Evolutionary conservation across 2,888 invertebrate species (phyloP), one percentile per base, ranked within the genome.

Genomic region (Drosophila tripunctata): DNA sequence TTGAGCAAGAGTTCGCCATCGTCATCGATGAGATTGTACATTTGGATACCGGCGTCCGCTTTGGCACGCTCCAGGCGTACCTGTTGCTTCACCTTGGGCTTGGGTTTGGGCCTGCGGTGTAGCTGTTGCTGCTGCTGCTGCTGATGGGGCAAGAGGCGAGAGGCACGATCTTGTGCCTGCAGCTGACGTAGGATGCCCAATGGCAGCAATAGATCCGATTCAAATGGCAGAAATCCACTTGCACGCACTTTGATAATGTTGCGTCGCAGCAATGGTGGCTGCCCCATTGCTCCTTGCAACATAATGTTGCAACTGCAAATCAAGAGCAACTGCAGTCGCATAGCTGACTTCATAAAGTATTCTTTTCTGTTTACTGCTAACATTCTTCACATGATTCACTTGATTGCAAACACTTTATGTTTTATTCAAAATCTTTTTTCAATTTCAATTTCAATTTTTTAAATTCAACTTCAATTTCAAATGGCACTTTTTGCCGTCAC

Each of bases 1-100:
- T 87, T 82, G 15, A 84, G 70, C 60, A 84, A 30, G 22, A 84
- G 51, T 8, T 84, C 86, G 14, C 83, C 83, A 54, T 84, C 83
- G 14, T 82, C 85, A 45, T 84, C 83, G 55, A 85, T 85, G 3
- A 84, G 75, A 67, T 87, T 84, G 50, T 76, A 84, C 30, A 73
- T 48, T 43, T 79, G 79, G 1, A 66, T 70, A 19, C 70, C 73
- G 0, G 62, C 57, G 43, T 58, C 55, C 8, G 55, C 31, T 17
- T 62, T 30, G 0, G 72, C 64, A 5, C 79, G 68, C 50, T 83
- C 83, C 63, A 87, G 60, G 4, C 87, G 74, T 55, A 83, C 54
- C 35, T 85, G 82, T 14, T 69, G 82, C 52, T 66, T 70, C 14
- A 33, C 21, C 5, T 51, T 56, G 3, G 63, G 14, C 7, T 15